These are phyloP conservation scores for Tiliacea aurago DNA, from an alignment of 2,888 invertebrate genomes.

Conservation along the genomic window DNA sequence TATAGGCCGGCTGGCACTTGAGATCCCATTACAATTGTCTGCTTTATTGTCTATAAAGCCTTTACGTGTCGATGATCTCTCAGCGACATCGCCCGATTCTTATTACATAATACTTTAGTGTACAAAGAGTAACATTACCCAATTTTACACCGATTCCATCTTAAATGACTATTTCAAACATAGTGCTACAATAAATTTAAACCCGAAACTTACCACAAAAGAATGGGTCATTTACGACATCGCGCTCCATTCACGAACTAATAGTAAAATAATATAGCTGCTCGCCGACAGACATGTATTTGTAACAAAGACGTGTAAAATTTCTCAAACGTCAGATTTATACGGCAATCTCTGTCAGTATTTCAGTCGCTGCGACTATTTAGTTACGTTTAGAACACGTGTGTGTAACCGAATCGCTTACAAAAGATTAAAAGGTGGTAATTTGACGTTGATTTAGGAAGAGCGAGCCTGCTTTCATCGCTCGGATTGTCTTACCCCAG, in stretches of 20 bases:
- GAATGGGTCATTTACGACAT: slow-evolving; percentile 84
- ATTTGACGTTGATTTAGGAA: slow-evolving; percentile 90
- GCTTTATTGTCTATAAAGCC: slow-evolving; percentile 87
- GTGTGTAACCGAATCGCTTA: slow-evolving; percentile 88
- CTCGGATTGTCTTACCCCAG: slow-evolving; percentile 84
- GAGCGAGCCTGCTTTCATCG: slow-evolving; percentile 83
- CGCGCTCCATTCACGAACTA: slow-evolving; percentile 79
- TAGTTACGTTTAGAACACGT: slow-evolving; percentile 81
- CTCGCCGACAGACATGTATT: slow-evolving; percentile 80
- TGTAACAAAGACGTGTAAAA: slow-evolving; percentile 88
- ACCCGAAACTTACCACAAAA: slow-evolving; percentile 77
- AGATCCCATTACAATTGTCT: slow-evolving; percentile 84
- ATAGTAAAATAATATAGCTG: slow-evolving; percentile 84
- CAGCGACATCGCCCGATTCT: slow-evolving; percentile 70
- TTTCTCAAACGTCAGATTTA: slow-evolving; percentile 87
- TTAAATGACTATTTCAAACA: slow-evolving; percentile 73
- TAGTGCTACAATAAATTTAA: slow-evolving; percentile 78
- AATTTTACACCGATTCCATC: slow-evolving; percentile 72
- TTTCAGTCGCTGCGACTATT: slow-evolving; percentile 78
- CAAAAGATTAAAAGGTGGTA: slow-evolving; percentile 90
- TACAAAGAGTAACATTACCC: slow-evolving; percentile 69
- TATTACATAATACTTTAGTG: slow-evolving; percentile 71
- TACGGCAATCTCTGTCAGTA: slow-evolving; percentile 81
- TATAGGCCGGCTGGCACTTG: slow-evolving; percentile 74
- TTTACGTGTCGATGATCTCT: slow-evolving; percentile 82